Percentiles rank a stretch among this genome's conserved stretches.
Evolutionary conservation across 2,797 vertebrate genomes (phyloP).

Genomic region (Melanotaenia parkinsoni): DNA sequence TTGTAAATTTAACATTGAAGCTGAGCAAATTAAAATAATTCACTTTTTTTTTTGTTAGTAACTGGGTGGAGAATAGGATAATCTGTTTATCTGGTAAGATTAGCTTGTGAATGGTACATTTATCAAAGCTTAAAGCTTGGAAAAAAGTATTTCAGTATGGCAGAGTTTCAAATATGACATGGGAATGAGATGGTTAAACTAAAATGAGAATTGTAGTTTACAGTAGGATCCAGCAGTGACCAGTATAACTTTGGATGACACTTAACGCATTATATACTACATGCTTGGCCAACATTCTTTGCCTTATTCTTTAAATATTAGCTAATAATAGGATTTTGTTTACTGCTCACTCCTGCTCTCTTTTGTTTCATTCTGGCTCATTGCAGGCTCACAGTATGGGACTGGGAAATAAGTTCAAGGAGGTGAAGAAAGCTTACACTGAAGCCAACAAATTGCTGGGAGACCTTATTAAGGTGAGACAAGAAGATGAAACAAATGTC

Average conservation of each 20-base stretch:
- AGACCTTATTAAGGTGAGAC: conserved; percentile 95
- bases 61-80: not conserved
- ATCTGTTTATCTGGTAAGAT: conserved; percentile 16
- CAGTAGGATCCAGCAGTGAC: not conserved
- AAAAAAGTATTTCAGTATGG: no score
- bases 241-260: conserved; percentile 26
- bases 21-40: not conserved
- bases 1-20: no score
- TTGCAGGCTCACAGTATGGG: conserved; percentile 95
- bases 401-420: conserved; percentile 96
- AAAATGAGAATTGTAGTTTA: no score
- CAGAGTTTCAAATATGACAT: no score
- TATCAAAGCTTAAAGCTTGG: no score
- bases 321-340: conserved; percentile 5
- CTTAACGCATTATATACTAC: conserved; percentile 28
- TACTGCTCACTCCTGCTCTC: conserved; percentile 2
- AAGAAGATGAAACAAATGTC: not conserved
- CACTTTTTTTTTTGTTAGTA: not conserved
- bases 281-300: conserved; percentile 3
- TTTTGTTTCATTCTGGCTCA: conserved; percentile 29
- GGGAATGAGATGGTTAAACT: no score
- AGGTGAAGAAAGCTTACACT: conserved; percentile 94
- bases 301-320: conserved; percentile 5
- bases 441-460: conserved; percentile 96
- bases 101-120: no score